Evolutionary conservation across 2,888 invertebrate genomes (phyloP).

Genomic region (Agriopis aurantiaria): DNA sequence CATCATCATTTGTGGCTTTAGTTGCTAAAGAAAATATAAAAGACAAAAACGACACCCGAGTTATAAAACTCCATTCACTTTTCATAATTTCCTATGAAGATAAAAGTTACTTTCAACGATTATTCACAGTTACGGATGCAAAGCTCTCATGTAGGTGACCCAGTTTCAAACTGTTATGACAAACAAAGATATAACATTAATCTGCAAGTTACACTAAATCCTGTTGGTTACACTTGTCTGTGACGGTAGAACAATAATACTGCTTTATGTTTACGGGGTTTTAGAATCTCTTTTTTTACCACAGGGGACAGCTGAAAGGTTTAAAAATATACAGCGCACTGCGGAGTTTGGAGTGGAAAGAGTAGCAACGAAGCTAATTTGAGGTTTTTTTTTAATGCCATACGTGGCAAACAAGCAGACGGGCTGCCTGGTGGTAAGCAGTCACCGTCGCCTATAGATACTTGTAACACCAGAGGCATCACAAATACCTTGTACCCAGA

Average conservation of each 20-base stretch:
- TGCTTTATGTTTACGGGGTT: neutral
- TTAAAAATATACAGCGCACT: too few species aligned
- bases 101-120: constrained; percentile 1
- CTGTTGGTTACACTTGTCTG: neutral
- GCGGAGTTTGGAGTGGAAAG: too few species aligned
- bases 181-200: constrained; percentile 8
- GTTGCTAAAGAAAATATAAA: neutral
- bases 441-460: too few species aligned
- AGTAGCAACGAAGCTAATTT: too few species aligned
- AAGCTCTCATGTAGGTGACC: constrained; percentile 15
- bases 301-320: neutral
- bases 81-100: constrained; percentile 8
- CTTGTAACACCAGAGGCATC: too few species aligned
- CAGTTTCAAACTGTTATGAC: neutral
- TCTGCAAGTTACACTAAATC: constrained; percentile 5
- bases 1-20: neutral
- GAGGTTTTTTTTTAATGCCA: too few species aligned
- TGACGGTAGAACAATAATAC: neutral
- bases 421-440: too few species aligned
- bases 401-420: too few species aligned
- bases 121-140: constrained; percentile 5
- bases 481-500: too few species aligned
- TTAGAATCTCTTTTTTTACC: neutral
- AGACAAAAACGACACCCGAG: neutral
- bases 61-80: neutral